phyloP scores from a whole-genome alignment of 2,113 vertebrate genomes.

The Rhinichthys klamathensis region DNA sequence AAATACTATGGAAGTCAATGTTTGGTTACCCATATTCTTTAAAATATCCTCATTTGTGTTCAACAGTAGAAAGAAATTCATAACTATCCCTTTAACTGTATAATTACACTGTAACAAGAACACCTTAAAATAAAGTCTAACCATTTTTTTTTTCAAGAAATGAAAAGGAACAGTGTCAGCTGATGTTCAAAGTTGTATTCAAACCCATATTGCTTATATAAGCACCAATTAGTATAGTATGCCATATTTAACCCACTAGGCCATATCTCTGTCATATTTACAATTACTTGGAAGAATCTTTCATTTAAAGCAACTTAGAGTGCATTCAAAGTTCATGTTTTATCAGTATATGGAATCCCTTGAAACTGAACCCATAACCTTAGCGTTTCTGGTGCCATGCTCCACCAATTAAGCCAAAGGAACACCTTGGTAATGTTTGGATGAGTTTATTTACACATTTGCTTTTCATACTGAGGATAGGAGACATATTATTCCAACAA shows the following conservation, averaged over 20 bases:
- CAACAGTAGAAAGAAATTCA: no score
- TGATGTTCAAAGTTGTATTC: background rate
- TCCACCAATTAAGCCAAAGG: background rate
- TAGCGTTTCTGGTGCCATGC: background rate
- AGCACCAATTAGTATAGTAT: no score
- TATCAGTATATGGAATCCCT: background rate
- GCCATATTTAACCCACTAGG: no score
- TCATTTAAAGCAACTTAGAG: background rate
- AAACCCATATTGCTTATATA: no score
- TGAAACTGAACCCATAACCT: background rate
- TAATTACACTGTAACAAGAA: background rate
- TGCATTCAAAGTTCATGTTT: background rate
- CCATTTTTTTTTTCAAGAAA: no score
- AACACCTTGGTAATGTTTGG: slow-evolving; percentile 6
- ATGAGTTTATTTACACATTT: slow-evolving; percentile 35
- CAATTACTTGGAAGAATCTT: background rate
- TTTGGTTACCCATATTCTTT: no score
- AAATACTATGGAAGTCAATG: no score
- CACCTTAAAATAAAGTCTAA: no score
- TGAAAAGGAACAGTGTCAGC: background rate
- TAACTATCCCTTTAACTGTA: background rate
- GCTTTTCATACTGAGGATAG: slow-evolving; percentile 4
- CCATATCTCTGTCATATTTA: no score
- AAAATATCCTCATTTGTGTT: no score
- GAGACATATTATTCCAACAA: slow-evolving; percentile 36